Base-by-base conservation (phyloP, 2,113 vertebrate species). In the Pangasianodon hypophthalmus region DNA sequence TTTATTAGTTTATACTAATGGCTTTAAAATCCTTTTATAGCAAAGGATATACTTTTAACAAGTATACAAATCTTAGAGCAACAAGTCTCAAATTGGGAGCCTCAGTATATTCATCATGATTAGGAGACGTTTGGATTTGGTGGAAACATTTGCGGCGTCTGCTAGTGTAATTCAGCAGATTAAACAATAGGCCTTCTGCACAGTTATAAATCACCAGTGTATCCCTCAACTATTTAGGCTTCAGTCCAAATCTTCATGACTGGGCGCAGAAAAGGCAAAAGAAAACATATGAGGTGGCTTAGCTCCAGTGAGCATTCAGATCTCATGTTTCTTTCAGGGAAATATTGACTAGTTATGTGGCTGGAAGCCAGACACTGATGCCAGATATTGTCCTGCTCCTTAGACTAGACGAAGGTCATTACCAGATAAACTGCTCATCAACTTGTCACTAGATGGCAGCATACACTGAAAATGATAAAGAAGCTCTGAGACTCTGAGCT, bases 291-390 rank as follows among this genome's bases (percentile, higher is more conserved):
- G 87, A 92, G 89, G 85, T 89, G 88, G 91, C 88, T 87, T 52
- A 90, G 89, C 89, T 89, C 87, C 88, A 90, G 85, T 90, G 89
- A 89, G 87, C 71, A 54, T 90, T 92, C 87, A 89, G 84, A 89
- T 89, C 89, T 90, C 90, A 87, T 90, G 89, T 92, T 88, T 89
- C 91, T 92, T 92, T 90, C 87, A 90, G 87, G 91, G 90, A 92
- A 92, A 92, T 90, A 92, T 92, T 90, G 91, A 92, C 89, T 90
- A 88, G 87, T 81, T 89, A 62, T 46, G 75, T 92, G 91, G 91
- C 89, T 67, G 67, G 41, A 87, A 32, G 89, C 91, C 91, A 92
- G 88, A 90, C 29, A 21, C 81, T 88, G 79, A 89, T 92, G 91
- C 89, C 89, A 90, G 85, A 85, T 73, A 92, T 87, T 89, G 89